A percentile compares a stretch with the other conserved stretches of the same genome.
Evolutionary conservation across 2,888 invertebrate genomes (phyloP).

Genomic region (Drosophila demipolita): DNA sequence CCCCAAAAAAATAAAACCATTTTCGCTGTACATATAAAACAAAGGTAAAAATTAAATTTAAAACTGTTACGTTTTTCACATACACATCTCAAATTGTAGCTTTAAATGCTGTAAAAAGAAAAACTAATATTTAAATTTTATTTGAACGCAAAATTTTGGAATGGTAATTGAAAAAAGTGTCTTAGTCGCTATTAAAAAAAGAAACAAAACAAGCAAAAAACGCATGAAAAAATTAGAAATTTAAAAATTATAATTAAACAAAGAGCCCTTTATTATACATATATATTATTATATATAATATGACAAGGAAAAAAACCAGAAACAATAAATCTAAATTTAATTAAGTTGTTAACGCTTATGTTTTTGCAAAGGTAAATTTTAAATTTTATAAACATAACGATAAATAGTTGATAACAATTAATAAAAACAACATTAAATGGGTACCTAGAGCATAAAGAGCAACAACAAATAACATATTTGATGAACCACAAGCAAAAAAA

Average conservation of each 20-base stretch:
- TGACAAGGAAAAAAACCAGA: slow-evolving; percentile 39
- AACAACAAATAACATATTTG: slow-evolving; percentile 75
- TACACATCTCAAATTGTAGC: slow-evolving; percentile 75
- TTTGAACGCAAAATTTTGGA: slow-evolving; percentile 53
- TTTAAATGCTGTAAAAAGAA: slow-evolving; percentile 73
- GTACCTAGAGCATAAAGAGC: slow-evolving; percentile 78
- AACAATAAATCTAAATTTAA: slow-evolving; percentile 56
- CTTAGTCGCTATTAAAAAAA: slow-evolving; percentile 77
- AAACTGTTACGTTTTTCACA: slow-evolving; percentile 42
- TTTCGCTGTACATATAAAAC: slow-evolving; percentile 67
- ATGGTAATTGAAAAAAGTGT: slow-evolving; percentile 73
- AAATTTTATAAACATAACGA: slow-evolving; percentile 61
- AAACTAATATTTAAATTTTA: slow-evolving; percentile 34
- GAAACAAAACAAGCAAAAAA: slow-evolving; percentile 35
- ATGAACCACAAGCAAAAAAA: slow-evolving; percentile 68
- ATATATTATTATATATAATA: slow-evolving; percentile 22
- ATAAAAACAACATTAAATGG: slow-evolving; percentile 38
- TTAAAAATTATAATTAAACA: slow-evolving; percentile 37
- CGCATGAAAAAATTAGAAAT: slow-evolving; percentile 47
- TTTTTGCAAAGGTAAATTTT: slow-evolving; percentile 69
- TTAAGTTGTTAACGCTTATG: slow-evolving; percentile 80
- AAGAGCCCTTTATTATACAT: slow-evolving; percentile 58
- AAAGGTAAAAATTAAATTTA: slow-evolving; percentile 15
- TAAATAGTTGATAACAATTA: slow-evolving; percentile 49
- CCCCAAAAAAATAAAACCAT: background rate